Percentiles rank a stretch among this genome's conserved stretches.
Conservation (phyloP, 2,888 invertebrate species). For the Napeogenes sylphis region DNA sequence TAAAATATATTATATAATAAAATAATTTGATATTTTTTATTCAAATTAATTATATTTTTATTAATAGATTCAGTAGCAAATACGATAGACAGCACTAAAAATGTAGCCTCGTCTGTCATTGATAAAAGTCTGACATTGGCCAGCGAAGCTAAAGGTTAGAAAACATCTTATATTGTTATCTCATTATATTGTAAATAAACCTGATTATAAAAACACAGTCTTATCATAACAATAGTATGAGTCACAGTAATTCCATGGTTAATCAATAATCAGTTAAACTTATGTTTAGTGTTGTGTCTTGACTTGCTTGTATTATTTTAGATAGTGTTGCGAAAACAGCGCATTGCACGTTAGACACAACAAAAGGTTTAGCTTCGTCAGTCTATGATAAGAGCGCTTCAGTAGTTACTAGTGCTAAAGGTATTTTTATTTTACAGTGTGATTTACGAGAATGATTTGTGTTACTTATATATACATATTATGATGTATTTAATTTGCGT, state of each 20-base stretch:
- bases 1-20: neutral
- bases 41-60: too few relatives aligned
- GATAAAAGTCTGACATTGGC: constrained; percentile 37
- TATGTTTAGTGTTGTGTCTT: constrained; percentile 3
- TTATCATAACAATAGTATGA: too few relatives aligned
- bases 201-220: neutral
- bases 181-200: neutral
- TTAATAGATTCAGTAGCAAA: constrained; percentile 24
- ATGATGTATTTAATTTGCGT: neutral
- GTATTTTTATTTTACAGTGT: constrained; percentile 26
- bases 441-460: too few relatives aligned
- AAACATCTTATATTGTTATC: neutral
- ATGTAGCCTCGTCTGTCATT: constrained; percentile 35
- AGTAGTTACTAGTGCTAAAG: constrained; percentile 40
- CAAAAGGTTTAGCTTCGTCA: constrained; percentile 64
- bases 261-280: constrained; percentile 1
- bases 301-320: constrained; percentile 31
- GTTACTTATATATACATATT: too few relatives aligned
- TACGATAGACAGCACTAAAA: constrained; percentile 39
- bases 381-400: constrained; percentile 65
- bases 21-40: too few relatives aligned
- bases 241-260: too few relatives aligned
- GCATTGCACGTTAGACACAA: constrained; percentile 59
- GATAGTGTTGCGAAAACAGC: constrained; percentile 48
- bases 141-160: constrained; percentile 49